These are phyloP conservation scores for Diachrysia chrysitis DNA, from an alignment of 2,888 invertebrate genomes.

Conservation along the genomic window DNA sequence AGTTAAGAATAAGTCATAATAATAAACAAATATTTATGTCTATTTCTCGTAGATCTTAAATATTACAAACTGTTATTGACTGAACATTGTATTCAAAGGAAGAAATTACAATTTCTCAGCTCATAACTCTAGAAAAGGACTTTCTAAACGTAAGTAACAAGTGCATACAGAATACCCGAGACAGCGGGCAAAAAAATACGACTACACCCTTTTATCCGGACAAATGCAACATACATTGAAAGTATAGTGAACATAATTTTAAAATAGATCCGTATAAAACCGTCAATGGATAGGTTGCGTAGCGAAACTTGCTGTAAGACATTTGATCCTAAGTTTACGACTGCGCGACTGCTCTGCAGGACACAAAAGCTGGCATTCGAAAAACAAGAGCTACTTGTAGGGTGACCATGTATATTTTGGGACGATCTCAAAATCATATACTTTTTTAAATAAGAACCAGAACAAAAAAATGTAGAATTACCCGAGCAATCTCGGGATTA, in stretches of 20 bases:
- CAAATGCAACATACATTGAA: conserved; percentile 39
- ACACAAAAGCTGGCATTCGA: conserved; percentile 72
- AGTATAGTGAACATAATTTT: conserved; percentile 5
- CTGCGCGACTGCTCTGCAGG: conserved; percentile 76
- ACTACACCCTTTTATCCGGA: conserved; percentile 20
- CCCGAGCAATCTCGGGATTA: too few relatives aligned
- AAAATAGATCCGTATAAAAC: conserved; percentile 19
- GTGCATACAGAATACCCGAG: conserved; percentile 44
- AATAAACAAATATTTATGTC: too few relatives aligned
- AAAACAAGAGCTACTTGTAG: conserved; percentile 77
- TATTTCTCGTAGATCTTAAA: neutral
- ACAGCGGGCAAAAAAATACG: conserved; percentile 46
- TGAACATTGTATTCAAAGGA: conserved; percentile 16
- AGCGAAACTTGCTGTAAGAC: conserved; percentile 35
- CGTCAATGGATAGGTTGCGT: conserved; percentile 37
- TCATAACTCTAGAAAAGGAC: conserved; percentile 34
- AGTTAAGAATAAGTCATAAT: too few relatives aligned
- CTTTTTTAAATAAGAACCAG: neutral
- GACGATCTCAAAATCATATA: neutral
- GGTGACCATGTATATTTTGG: conserved; percentile 57
- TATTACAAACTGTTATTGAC: neutral
- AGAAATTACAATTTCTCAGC: conserved; percentile 42
- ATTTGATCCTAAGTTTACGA: conserved; percentile 67
- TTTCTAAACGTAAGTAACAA: conserved; percentile 48
- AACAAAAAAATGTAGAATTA: neutral